Conservation (phyloP, 2,113 vertebrate species). For the Protomyctophum bolini region DNA sequence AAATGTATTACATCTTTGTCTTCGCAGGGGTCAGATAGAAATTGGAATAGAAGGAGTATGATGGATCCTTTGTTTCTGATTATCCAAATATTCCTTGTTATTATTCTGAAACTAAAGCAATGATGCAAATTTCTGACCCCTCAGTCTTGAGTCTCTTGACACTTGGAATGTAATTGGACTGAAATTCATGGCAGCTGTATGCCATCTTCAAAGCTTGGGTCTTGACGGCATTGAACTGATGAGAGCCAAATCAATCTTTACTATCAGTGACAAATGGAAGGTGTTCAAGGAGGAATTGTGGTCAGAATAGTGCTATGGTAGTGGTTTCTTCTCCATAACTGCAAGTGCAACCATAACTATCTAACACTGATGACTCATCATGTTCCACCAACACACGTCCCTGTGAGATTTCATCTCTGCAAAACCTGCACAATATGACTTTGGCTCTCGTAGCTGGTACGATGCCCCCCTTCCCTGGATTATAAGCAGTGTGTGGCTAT, state of each 20-base stretch:
- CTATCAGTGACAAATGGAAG: too few species aligned
- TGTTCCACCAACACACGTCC: slow-evolving; percentile 29
- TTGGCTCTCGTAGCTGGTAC: slow-evolving; percentile 43
- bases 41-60: slow-evolving; percentile 17
- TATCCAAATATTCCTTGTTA: too few species aligned
- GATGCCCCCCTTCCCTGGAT: slow-evolving; percentile 34
- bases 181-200: background rate
- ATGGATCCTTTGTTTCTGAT: slow-evolving; percentile 3
- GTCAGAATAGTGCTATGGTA: slow-evolving; percentile 4
- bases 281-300: slow-evolving; percentile 6
- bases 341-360: background rate
- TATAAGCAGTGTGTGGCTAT: slow-evolving; percentile 45
- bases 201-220: background rate
- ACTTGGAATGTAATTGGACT: background rate
- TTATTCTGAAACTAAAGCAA: too few species aligned
- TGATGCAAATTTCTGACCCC: too few species aligned
- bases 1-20: background rate
- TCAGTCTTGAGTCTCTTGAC: too few species aligned
- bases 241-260: slow-evolving; percentile 21
- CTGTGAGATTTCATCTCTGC: slow-evolving; percentile 33
- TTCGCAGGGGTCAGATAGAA: slow-evolving; percentile 23
- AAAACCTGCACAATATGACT: slow-evolving; percentile 25
- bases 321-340: slow-evolving; percentile 12
- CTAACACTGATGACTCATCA: slow-evolving; percentile 53
- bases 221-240: slow-evolving; percentile 10